Evolutionary conservation across 2,113 vertebrate genomes (phyloP).

Genomic region (Solea senegalensis): DNA sequence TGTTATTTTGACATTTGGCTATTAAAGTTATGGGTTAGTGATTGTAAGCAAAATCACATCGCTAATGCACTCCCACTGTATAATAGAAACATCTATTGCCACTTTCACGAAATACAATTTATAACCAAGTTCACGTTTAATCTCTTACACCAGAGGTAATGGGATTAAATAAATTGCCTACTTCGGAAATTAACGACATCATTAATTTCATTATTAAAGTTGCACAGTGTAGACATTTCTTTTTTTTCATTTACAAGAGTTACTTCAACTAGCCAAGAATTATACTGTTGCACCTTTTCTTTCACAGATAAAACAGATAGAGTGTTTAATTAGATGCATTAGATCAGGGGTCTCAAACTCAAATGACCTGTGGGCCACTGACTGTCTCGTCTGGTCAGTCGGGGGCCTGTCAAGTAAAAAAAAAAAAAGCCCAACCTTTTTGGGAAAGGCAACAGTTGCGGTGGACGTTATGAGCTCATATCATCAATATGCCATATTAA

Average conservation of each 20-base stretch:
- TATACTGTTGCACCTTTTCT: not conserved
- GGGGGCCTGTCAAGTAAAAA: too few relatives aligned
- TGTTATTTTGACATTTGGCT: slow-evolving; percentile 27
- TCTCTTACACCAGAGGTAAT: slow-evolving; percentile 8
- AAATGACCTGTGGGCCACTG: too few relatives aligned
- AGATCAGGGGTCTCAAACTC: too few relatives aligned
- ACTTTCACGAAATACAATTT: slow-evolving; percentile 8
- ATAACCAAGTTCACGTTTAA: not conserved
- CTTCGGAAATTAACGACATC: slow-evolving; percentile 2
- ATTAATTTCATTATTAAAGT: not conserved
- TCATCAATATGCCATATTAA: too few relatives aligned
- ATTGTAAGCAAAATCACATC: slow-evolving; percentile 20
- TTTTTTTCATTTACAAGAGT: not conserved
- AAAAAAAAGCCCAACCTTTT: too few relatives aligned
- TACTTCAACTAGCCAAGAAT: not conserved
- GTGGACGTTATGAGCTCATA: too few relatives aligned
- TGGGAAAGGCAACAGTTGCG: too few relatives aligned
- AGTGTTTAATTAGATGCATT: too few relatives aligned
- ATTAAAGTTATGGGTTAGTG: slow-evolving; percentile 33
- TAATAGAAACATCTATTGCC: slow-evolving; percentile 1
- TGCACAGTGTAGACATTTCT: too few relatives aligned
- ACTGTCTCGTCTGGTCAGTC: too few relatives aligned
- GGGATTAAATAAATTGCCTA: not conserved
- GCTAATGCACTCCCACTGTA: not conserved
- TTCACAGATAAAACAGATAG: too few relatives aligned